Percentiles rank a stretch among this genome's conserved stretches.
Conservation (phyloP, 2,797 vertebrate species). For the Leptatherina wallacei region DNA sequence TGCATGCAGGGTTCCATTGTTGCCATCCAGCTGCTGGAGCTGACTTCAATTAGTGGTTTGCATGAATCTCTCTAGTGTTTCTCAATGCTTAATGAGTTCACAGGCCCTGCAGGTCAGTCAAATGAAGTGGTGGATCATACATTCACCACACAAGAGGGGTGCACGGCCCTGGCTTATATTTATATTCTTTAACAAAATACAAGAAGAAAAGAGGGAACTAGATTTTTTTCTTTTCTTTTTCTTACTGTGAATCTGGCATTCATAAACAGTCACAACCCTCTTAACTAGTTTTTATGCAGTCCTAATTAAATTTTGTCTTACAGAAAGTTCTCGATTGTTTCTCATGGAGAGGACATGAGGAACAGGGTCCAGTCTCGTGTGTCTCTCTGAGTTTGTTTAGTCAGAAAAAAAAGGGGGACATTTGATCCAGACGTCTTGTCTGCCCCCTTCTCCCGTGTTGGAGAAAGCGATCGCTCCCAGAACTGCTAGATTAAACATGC, state of each 20-base stretch:
- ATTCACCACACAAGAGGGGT: conserved; percentile 27
- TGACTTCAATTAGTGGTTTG: conserved; percentile 81
- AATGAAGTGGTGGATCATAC: conserved; percentile 44
- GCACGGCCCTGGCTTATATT: conserved; percentile 1
- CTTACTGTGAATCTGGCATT: neutral
- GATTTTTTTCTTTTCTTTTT: neutral
- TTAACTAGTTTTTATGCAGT: conserved; percentile 26
- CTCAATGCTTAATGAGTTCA: conserved; percentile 70
- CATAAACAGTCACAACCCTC: neutral
- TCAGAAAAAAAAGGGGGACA: conserved; percentile 71
- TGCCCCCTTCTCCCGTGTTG: conserved; percentile 64
- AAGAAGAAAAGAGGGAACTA: conserved; percentile 1
- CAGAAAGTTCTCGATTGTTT: conserved; percentile 22
- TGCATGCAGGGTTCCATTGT: conserved; percentile 71
- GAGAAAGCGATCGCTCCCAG: conserved; percentile 83
- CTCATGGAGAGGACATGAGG: conserved; percentile 7
- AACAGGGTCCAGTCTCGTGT: conserved; percentile 37
- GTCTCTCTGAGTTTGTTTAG: conserved; percentile 50
- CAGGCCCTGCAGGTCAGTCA: conserved; percentile 64
- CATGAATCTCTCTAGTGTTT: conserved; percentile 68
- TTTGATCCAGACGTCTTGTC: conserved; percentile 77
- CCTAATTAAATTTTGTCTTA: conserved; percentile 15
- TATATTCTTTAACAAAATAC: conserved; percentile 3
- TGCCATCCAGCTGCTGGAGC: conserved; percentile 78
- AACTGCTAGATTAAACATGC: conserved; percentile 82